Base-by-base conservation (phyloP, 2,888 invertebrate genomes). In the Polietes domitor region DNA sequence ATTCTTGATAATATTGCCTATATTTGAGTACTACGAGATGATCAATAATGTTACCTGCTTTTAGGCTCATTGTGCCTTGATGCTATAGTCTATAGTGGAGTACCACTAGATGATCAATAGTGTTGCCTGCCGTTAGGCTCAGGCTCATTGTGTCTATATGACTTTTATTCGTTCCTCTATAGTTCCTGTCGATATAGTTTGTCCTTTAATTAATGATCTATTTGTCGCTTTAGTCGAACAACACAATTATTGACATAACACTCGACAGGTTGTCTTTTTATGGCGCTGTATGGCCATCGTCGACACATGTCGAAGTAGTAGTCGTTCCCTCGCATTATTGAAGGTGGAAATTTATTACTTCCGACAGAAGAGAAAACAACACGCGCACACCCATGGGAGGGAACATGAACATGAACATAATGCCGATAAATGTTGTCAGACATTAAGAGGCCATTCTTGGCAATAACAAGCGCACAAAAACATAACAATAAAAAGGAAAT, bases 281-380 rank as follows among this genome's bases (percentile, higher is more conserved):
- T 41, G 2, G 2, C 41, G 2, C 15, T 41, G 41, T 47, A 47
- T 47, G n/a, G n/a, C 3, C n/a, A n/a, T 2, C 41, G 15, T 12
- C 9, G 4, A 32, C 32, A 9, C 32, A 32, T 32, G 9, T 32
- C 32, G 4, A 9, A 32, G 32, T 32, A 32, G 4, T 4, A 6
- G 32, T 32, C 47, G n/a, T n/a, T n/a, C 5, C n/a, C 4, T 47
- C n/a, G 12, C 3, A 68, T 28, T 28, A 71, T 71, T 71, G 50
- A 71, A 71, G 50, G 70, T 53, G 70, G 50, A 32, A 71, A 53
- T 71, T 50, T 71, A 71, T 53, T 50, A 26, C 32, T 10, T 28
- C 32, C 50, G 28, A n/a, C n/a, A n/a, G 17, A 26, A 50, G 61
- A n/a, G 28, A 47, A 47, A 47, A 47, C 15, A 47, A 47, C 1